These are phyloP conservation scores for Tinamus guttatus DNA, from an alignment of 2,113 vertebrate genomes.

Conservation along the genomic window DNA sequence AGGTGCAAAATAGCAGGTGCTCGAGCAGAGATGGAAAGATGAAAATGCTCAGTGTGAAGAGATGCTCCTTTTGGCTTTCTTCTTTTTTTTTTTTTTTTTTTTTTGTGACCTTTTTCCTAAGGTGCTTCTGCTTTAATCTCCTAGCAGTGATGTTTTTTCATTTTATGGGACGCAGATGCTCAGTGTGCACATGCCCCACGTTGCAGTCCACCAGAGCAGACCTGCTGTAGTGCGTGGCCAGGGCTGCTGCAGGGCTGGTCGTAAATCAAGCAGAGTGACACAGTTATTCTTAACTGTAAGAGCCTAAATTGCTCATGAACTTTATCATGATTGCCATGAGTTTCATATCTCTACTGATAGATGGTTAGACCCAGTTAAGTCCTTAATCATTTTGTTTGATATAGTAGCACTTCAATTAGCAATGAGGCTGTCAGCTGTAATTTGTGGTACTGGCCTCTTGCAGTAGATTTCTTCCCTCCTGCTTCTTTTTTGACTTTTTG, in stretches of 20 bases:
- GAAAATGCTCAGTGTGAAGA: conserved; percentile 16
- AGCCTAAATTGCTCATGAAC: neutral
- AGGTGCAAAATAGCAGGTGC: neutral
- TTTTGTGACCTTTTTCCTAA: neutral
- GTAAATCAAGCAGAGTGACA: neutral
- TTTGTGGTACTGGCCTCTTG: neutral
- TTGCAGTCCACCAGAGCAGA: too few relatives aligned
- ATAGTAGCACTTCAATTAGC: neutral
- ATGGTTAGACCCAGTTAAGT: neutral
- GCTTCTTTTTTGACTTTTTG: neutral
- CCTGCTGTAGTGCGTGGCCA: neutral
- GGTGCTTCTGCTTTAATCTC: neutral
- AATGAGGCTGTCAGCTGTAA: neutral
- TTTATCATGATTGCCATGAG: neutral
- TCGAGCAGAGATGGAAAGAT: conserved; percentile 15
- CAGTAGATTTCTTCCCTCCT: neutral
- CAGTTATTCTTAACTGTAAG: neutral
- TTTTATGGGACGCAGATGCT: neutral
- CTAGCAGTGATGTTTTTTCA: neutral
- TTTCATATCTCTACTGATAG: neutral
- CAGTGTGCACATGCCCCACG: neutral
- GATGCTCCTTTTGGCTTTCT: neutral
- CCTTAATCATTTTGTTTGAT: neutral
- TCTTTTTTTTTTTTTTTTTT: neutral
- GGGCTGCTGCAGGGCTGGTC: neutral